Evolutionary conservation across 2,113 vertebrate species (phyloP), one percentile per base, ranked within the genome.

Genomic region (Periophthalmodon schlosseri): DNA sequence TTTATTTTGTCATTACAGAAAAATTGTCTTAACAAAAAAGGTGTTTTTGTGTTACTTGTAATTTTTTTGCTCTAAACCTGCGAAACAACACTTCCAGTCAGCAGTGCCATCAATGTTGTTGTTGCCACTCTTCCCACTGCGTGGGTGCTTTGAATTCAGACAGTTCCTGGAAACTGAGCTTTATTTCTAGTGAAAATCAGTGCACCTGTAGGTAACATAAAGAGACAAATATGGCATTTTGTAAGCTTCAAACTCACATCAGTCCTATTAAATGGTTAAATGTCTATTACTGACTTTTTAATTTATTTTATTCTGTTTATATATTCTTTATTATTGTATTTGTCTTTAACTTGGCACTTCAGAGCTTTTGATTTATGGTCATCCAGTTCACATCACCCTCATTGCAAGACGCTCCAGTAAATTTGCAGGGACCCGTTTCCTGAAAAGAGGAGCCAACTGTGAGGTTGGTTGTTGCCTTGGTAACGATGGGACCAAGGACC

Each of bases 341-440:
- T 44, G 76, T 73, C 95, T 93, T 96, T 96, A 88, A 96, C 93
- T 74, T 78, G 33, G 47, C 5, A 61, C 77, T 77, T 11, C 91
- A 99, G 98, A 99, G 77, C 87, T 99, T 24, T 86, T 99, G 81
- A 98, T 99, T 85, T 99, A 98, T 0, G 98, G 98, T 46, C 94
- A 96, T 44, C 98, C 97, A 16, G 95, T 98, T 74, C 94, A 99
- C 72, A 95, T 99, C 82, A 99, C 97, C 61, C 93, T 99, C 72
- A 96, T 99, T 82, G 98, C 98, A 65, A 95, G 98, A 84, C 96
- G 98, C 80, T 99, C 98, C 88, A 97, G 97, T 83, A 96, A 94
- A 88, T 99, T 98, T 87, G 96, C 98, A 23, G 98, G 98, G 60
- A 99, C 98, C 5, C 97, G 98, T 64, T 99, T 99, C 91, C 94